Conservation (phyloP, 1,140 invertebrate species). For the Lysiphlebus fabarum region DNA sequence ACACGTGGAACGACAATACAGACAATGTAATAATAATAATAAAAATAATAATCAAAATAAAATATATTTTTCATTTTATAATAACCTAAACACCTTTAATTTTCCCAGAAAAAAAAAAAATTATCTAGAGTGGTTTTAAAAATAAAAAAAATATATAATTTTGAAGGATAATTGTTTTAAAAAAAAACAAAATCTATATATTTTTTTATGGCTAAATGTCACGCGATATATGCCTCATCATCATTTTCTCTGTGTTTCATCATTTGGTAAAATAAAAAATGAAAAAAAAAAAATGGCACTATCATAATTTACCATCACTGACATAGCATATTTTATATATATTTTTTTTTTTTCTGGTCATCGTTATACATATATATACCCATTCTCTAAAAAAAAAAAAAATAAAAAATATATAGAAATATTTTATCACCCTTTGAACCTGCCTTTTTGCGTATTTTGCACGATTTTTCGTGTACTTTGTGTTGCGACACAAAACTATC, state of each 20-base stretch:
- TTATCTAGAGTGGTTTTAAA: too few species aligned
- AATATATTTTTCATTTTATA: too few species aligned
- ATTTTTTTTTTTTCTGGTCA: neutral
- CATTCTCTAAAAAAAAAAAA: neutral
- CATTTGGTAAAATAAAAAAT: constrained; percentile 9
- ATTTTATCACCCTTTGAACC: neutral
- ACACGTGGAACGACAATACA: too few species aligned
- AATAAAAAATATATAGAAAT: too few species aligned
- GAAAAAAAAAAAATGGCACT: constrained; percentile 2
- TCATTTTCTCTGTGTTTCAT: constrained; percentile 24
- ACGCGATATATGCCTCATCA: constrained; percentile 18
- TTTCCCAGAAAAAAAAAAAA: too few species aligned
- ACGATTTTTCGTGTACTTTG: constrained; percentile 11
- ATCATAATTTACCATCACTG: constrained; percentile 32
- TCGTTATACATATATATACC: constrained; percentile 3
- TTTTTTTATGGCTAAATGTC: too few species aligned
- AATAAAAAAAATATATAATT: too few species aligned
- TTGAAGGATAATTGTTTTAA: too few species aligned
- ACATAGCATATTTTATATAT: constrained; percentile 27
- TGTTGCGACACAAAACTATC: constrained; percentile 23
- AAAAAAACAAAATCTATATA: too few species aligned
- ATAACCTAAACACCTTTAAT: too few species aligned
- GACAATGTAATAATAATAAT: too few species aligned
- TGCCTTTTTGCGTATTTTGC: neutral
- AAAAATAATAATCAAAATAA: too few species aligned